phyloP scores from a whole-genome alignment of 2,888 invertebrate genomes.

The Thymelicus lineola region DNA sequence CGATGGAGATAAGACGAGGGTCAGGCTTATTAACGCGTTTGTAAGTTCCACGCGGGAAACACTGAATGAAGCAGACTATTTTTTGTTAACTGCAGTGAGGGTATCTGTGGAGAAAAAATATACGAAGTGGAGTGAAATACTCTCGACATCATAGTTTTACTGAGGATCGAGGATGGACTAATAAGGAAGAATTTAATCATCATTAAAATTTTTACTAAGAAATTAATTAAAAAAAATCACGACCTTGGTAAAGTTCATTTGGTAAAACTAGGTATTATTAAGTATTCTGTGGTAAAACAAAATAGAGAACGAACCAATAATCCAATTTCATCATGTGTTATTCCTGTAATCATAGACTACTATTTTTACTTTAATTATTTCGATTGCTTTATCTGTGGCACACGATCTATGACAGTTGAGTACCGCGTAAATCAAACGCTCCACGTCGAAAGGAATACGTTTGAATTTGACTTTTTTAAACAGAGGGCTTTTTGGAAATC shows the following conservation, averaged over 20 bases:
- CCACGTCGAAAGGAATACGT: constrained; percentile 38
- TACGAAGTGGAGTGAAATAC: neutral
- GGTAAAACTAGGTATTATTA: too few relatives aligned
- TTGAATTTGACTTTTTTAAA: constrained; percentile 38
- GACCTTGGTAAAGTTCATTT: constrained; percentile 11
- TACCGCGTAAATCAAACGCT: constrained; percentile 39
- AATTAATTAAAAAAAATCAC: neutral
- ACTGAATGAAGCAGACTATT: constrained; percentile 2
- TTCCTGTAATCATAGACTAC: constrained; percentile 30
- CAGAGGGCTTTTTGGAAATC: constrained; percentile 57
- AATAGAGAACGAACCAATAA: constrained; percentile 9
- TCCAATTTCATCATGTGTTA: constrained; percentile 25
- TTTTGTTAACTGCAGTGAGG: neutral
- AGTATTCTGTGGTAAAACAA: constrained; percentile 31
- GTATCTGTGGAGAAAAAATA: neutral
- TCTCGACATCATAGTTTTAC: too few relatives aligned
- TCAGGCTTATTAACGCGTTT: constrained; percentile 56
- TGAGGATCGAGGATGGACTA: too few relatives aligned
- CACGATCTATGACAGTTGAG: constrained; percentile 42
- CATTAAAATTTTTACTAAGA: constrained; percentile 8
- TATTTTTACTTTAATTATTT: constrained; percentile 33
- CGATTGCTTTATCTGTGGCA: constrained; percentile 33
- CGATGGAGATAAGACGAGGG: constrained; percentile 69
- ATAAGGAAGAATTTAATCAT: constrained; percentile 1
- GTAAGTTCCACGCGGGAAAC: constrained; percentile 38